Evolutionary conservation across 2,113 vertebrate species (phyloP).

Genomic region (Narcine bancroftii): DNA sequence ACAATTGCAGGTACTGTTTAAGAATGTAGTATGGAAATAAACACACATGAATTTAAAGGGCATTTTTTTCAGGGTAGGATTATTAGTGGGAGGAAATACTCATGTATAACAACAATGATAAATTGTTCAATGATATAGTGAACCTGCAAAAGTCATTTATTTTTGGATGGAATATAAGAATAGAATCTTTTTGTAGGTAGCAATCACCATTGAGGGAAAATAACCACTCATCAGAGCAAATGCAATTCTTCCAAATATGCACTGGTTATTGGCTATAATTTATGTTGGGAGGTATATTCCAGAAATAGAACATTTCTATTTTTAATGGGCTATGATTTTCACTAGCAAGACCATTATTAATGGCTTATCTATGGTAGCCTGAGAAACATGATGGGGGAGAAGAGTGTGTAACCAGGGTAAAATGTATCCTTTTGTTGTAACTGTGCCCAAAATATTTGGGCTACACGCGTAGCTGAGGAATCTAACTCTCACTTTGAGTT

Average conservation of each 20-base stretch:
- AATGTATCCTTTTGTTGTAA: too few relatives aligned
- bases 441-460: too few relatives aligned
- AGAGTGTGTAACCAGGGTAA: too few relatives aligned
- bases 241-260: not conserved
- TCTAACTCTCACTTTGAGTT: too few relatives aligned
- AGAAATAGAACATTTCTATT: not conserved
- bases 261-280: not conserved
- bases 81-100: not conserved
- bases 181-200: too few relatives aligned
- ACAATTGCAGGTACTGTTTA: constrained; percentile 83
- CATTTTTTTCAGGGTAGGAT: not conserved
- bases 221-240: not conserved
- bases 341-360: not conserved
- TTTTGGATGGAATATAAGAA: not conserved
- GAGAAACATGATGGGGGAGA: too few relatives aligned
- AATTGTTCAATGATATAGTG: not conserved
- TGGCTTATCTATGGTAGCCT: not conserved
- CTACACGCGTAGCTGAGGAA: too few relatives aligned
- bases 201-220: too few relatives aligned
- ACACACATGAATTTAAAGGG: not conserved
- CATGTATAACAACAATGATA: not conserved
- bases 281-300: not conserved
- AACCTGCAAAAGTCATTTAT: not conserved
- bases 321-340: not conserved
- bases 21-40: not conserved